These are phyloP conservation scores for Hyperoplus lanceolatus DNA, from an alignment of 2,797 vertebrate genomes.

Conservation along the genomic window DNA sequence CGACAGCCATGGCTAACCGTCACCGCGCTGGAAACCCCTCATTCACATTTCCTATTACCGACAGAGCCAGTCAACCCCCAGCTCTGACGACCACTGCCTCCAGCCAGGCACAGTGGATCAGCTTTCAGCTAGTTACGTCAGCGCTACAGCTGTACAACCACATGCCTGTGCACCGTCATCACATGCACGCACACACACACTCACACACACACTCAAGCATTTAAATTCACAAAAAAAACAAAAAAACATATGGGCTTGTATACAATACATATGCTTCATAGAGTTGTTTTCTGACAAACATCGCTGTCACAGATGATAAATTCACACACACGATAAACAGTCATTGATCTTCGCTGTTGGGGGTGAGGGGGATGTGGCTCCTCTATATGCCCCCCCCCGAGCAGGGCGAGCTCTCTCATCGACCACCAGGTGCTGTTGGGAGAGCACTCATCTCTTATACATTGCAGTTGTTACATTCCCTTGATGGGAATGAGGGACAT, in stretches of 20 bases:
- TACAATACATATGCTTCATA: conserved; percentile 7
- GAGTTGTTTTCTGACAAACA: conserved; percentile 47
- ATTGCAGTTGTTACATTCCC: conserved; percentile 38
- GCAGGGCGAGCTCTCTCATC: conserved; percentile 5
- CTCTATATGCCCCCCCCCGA: neutral
- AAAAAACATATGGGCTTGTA: conserved; percentile 11
- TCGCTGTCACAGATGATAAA: conserved; percentile 4
- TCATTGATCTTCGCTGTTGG: conserved; percentile 7
- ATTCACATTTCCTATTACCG: conserved; percentile 54
- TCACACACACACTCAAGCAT: conserved; percentile 24
- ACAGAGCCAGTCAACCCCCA: conserved; percentile 24
- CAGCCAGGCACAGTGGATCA: conserved; percentile 26
- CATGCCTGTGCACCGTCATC: conserved; percentile 49
- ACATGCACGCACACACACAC: conserved; percentile 27
- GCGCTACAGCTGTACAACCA: conserved; percentile 65
- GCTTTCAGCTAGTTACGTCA: conserved; percentile 72
- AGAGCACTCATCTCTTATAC: conserved; percentile 37
- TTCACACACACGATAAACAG: conserved; percentile 8
- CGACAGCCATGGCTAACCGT: conserved; percentile 44
- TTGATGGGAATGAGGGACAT: conserved; percentile 31
- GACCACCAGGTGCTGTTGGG: conserved; percentile 25
- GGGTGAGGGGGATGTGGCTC: neutral
- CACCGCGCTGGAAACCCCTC: conserved; percentile 59
- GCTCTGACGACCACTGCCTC: conserved; percentile 36
- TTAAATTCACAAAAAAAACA: conserved; percentile 12